Conservation (phyloP, 64 coral and sea anemone genomes). For the Montipora efflorescens region DNA sequence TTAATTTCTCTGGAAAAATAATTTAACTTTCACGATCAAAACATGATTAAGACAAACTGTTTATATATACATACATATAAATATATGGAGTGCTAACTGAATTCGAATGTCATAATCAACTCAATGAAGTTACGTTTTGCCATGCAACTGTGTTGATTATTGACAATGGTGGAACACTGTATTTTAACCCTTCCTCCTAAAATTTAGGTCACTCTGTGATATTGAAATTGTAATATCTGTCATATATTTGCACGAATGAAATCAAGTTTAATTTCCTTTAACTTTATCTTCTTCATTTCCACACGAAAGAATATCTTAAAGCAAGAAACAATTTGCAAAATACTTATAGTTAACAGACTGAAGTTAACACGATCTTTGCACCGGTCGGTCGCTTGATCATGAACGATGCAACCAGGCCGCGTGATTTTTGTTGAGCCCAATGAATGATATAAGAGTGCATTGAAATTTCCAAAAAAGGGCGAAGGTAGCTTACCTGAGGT, state of each 20-base stretch:
- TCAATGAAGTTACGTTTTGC: too few relatives aligned
- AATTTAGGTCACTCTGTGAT: background rate
- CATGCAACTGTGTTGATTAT: too few relatives aligned
- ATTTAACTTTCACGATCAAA: too few relatives aligned
- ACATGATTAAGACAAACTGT: too few relatives aligned
- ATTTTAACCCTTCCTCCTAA: background rate
- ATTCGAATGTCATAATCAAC: background rate
- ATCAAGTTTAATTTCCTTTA: background rate
- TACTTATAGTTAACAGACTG: background rate
- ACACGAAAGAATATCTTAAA: background rate
- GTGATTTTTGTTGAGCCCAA: background rate
- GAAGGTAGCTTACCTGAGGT: slow-evolving; percentile 65
- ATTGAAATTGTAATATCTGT: background rate
- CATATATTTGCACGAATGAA: background rate
- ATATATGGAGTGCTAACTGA: too few relatives aligned
- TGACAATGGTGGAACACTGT: background rate
- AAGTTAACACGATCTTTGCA: background rate
- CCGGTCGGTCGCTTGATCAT: background rate
- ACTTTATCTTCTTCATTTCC: background rate
- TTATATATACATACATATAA: too few relatives aligned
- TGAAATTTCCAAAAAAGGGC: background rate
- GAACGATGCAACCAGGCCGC: slow-evolving; percentile 20
- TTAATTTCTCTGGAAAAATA: too few relatives aligned
- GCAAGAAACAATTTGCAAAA: background rate
- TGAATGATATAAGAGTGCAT: too few relatives aligned